Evolutionary conservation across 2,888 invertebrate species (phyloP), one percentile per base, ranked within the genome.

Genomic region (Pyralis farinalis): DNA sequence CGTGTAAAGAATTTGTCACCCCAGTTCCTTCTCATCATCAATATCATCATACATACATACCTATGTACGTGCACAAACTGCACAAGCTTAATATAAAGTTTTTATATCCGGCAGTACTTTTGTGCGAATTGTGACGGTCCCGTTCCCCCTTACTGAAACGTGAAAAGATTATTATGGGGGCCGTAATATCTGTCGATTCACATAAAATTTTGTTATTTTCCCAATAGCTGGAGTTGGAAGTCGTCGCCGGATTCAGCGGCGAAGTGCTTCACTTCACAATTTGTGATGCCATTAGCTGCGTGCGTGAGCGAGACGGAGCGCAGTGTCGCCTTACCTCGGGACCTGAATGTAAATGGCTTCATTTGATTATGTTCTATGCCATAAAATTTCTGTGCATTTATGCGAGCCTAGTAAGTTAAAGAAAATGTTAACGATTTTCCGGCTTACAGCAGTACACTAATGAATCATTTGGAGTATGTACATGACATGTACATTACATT

Each of bases 281-380:
- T 84, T 79, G 83, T 78, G 75, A 77, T 69, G 76, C 76, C 74
- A 82, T 85, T 83, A 83, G 57, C 66, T 58, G 63, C 58, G 73
- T 58, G 85, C 65, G 74, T 64, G 77, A 82, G 65, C 32, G 77
- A 67, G 83, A 78, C 49, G 55, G 16, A 4, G 54, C 50, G 41
- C 47, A 42, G 66, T 71, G 60, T 58, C 52, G 58, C 53, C 54
- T 59, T 53, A 53, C 71, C 57, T 64, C 75, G 63, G 66, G 68
- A 63, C 66, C 66, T 80, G 85, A 86, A 86, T 85, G 78, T 76
- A 83, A 86, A 87, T 84, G 74, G 77, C 82, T 85, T 83, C 84
- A 86, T 86, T 86, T 84, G 77, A 80, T 83, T 82, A 80, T 79
- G 75, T 77, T 78, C 69, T 65, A 65, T 67, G 69, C 56, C 63